These are phyloP conservation scores for Murina feae DNA, from an alignment of 2,113 vertebrate genomes.

Conservation along the genomic window DNA sequence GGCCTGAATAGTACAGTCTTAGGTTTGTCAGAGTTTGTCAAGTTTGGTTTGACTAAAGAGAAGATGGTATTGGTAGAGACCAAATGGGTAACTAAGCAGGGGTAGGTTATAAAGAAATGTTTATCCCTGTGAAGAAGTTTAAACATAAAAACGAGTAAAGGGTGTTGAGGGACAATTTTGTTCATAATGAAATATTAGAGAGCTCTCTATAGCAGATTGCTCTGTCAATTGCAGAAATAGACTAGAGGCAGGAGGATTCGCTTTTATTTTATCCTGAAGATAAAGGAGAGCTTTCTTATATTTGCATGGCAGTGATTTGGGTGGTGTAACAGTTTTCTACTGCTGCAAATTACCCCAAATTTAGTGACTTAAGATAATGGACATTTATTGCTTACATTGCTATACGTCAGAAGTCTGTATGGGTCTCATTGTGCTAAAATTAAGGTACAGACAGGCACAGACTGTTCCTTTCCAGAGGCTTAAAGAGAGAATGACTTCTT, in stretches of 20 bases:
- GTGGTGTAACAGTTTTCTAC: not conserved
- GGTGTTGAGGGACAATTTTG: not conserved
- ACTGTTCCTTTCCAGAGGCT: not conserved
- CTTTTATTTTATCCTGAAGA: slow-evolving; percentile 15
- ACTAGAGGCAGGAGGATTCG: not conserved
- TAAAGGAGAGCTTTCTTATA: not conserved
- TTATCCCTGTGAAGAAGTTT: not conserved
- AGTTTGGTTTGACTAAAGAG: not conserved
- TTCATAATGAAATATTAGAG: not conserved
- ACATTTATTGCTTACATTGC: not conserved
- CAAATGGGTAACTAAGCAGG: not conserved
- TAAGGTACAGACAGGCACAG: not conserved
- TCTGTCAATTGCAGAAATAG: not conserved
- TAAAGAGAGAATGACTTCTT: not conserved
- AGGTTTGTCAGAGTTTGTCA: not conserved
- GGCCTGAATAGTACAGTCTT: not conserved
- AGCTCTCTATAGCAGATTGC: not conserved
- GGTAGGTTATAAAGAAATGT: not conserved
- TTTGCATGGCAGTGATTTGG: not conserved
- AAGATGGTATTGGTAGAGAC: not conserved
- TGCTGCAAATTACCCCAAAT: not conserved
- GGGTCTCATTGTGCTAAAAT: not conserved
- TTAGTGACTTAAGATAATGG: not conserved
- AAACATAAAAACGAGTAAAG: not conserved
- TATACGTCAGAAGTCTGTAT: not conserved